These are phyloP conservation scores for Eucera pruinosa DNA, from an alignment of 2,888 invertebrate species.

Conservation along the genomic window DNA sequence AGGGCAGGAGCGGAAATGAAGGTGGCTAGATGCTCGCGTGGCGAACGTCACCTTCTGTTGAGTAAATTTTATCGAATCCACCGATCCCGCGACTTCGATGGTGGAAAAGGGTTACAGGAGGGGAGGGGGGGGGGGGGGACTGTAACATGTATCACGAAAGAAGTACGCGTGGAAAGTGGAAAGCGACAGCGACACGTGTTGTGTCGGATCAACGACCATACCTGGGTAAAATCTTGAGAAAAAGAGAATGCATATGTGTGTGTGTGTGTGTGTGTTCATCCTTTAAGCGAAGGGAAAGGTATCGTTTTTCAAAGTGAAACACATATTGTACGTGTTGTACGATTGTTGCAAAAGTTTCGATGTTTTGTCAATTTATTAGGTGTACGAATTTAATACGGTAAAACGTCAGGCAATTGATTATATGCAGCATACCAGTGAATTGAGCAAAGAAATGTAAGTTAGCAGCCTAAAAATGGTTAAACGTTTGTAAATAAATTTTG, in stretches of 20 bases:
- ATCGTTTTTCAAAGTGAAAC: not conserved
- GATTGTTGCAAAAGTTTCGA: not conserved
- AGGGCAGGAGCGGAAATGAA: constrained; percentile 58
- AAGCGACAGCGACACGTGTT: constrained; percentile 28
- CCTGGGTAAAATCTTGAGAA: constrained; percentile 2
- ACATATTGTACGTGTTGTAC: not conserved
- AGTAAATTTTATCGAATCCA: constrained; percentile 61
- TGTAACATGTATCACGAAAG: constrained; percentile 26
- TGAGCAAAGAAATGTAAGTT: too few relatives aligned
- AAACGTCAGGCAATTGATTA: too few relatives aligned
- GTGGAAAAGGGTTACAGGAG: constrained; percentile 1
- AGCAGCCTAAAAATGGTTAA: too few relatives aligned
- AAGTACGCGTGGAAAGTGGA: constrained; percentile 14
- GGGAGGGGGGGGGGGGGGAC: constrained; percentile 5
- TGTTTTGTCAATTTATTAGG: too few relatives aligned
- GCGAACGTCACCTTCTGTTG: constrained; percentile 59
- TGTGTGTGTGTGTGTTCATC: not conserved
- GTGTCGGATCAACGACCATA: constrained; percentile 27
- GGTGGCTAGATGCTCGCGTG: constrained; percentile 50
- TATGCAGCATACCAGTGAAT: too few relatives aligned
- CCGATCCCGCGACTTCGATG: constrained; percentile 44
- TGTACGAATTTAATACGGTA: too few relatives aligned
- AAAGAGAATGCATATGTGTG: not conserved
- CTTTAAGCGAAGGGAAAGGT: not conserved
- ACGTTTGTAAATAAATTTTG: too few relatives aligned